Conservation (phyloP, 2,797 vertebrate genomes). For the Galago senegalensis region DNA sequence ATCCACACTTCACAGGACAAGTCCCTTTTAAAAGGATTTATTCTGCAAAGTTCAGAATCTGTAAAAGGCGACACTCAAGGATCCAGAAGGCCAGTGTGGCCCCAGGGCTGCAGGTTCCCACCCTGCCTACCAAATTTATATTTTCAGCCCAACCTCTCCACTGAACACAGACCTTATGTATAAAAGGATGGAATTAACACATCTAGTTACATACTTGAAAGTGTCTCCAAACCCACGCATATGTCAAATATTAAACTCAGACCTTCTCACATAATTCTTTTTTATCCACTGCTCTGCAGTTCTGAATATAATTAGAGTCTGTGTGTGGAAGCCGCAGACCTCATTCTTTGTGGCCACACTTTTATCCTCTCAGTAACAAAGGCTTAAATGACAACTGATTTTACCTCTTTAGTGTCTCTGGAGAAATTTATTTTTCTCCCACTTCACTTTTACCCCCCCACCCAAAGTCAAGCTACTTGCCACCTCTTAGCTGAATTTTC, state of each 20-base stretch:
- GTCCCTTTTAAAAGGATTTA: too few relatives aligned
- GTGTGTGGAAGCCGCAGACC: neutral
- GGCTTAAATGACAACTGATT: neutral
- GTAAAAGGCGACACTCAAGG: too few relatives aligned
- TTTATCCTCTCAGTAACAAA: neutral
- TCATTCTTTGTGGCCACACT: neutral
- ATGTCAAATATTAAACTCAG: constrained; percentile 7
- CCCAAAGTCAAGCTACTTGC: neutral
- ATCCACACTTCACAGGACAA: too few relatives aligned
- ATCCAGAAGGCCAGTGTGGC: too few relatives aligned
- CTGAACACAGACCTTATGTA: neutral
- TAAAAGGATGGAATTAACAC: neutral
- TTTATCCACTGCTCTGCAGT: neutral
- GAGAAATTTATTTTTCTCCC: neutral
- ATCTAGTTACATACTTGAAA: neutral
- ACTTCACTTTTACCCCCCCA: neutral
- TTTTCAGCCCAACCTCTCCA: neutral
- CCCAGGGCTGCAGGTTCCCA: too few relatives aligned
- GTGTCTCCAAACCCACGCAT: neutral
- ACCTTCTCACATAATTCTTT: neutral
- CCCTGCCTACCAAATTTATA: neutral
- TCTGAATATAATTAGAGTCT: neutral
- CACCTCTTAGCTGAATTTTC: neutral
- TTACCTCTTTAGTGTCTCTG: neutral
- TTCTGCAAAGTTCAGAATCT: too few relatives aligned